Conservation (phyloP, 1,140 invertebrate genomes). For the Popillia japonica region DNA sequence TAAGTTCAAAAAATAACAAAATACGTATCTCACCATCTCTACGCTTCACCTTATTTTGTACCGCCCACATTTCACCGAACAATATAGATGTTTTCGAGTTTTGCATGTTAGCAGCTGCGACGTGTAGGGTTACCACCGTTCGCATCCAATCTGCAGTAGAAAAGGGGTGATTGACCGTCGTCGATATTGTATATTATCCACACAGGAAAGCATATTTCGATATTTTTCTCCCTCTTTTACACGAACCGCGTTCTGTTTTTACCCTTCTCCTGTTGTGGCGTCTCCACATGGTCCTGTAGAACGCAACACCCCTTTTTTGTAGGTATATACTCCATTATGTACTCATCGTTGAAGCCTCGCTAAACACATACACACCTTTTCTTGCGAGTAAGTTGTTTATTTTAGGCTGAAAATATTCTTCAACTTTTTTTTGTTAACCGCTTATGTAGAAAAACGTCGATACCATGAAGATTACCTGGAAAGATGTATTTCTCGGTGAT, state of each 20-base stretch:
- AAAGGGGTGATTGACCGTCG: constrained; percentile 13
- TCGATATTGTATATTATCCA: background rate
- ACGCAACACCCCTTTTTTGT: background rate
- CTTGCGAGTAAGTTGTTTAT: background rate
- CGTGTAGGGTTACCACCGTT: constrained; percentile 4
- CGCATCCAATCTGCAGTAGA: background rate
- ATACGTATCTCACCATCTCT: background rate
- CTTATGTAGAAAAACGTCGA: background rate
- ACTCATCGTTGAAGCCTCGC: background rate
- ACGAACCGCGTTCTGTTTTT: background rate
- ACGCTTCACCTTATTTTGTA: background rate
- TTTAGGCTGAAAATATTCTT: background rate
- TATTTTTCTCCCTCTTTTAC: background rate
- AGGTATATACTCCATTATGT: background rate
- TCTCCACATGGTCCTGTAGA: background rate
- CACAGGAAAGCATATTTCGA: constrained; percentile 10
- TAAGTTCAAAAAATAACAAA: background rate
- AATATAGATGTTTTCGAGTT: constrained; percentile 16
- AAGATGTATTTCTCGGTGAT: background rate
- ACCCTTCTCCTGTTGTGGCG: background rate
- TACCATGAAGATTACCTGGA: background rate
- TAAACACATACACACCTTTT: background rate
- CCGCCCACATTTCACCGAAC: background rate
- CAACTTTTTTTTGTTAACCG: background rate
- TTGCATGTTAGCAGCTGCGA: constrained; percentile 12